Percentiles rank a stretch among this genome's conserved stretches.
phyloP scores from a whole-genome alignment of 2,888 invertebrate species.

The Hirtodrosophila alboralis region DNA sequence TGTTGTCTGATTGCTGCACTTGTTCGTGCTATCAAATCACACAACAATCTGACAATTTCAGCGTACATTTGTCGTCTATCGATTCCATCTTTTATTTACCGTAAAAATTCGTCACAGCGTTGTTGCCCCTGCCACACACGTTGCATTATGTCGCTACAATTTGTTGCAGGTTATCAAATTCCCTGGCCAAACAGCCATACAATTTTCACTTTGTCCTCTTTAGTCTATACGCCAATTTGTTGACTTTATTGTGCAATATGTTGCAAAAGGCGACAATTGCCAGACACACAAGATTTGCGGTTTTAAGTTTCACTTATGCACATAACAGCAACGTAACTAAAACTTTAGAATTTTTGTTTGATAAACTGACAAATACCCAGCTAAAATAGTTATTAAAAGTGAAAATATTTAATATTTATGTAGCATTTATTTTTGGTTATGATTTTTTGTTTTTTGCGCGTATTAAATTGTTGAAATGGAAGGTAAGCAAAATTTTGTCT shows the following conservation, averaged over 20 bases:
- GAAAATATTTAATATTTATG: no score
- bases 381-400: not conserved
- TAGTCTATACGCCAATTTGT: constrained; percentile 46
- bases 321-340: not conserved
- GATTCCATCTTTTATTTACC: constrained; percentile 45
- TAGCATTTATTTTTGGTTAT: no score
- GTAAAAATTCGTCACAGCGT: constrained; percentile 30
- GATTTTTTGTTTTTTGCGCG: no score
- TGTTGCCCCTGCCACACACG: constrained; percentile 2
- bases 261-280: constrained; percentile 49
- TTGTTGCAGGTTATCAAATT: constrained; percentile 15
- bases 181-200: not conserved
- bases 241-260: constrained; percentile 47
- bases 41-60: constrained; percentile 27
- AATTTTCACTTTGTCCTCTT: not conserved
- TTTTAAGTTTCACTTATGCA: constrained; percentile 17
- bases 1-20: constrained; percentile 45
- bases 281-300: constrained; percentile 50
- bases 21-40: constrained; percentile 37
- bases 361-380: constrained; percentile 11
- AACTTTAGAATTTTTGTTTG: not conserved
- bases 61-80: constrained; percentile 37
- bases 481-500: no score
- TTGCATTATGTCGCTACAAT: not conserved
- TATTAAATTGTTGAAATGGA: no score